Evolutionary conservation across 2,797 vertebrate genomes (phyloP), one percentile per base, ranked within the genome.

Genomic region (Clamator glandarius): DNA sequence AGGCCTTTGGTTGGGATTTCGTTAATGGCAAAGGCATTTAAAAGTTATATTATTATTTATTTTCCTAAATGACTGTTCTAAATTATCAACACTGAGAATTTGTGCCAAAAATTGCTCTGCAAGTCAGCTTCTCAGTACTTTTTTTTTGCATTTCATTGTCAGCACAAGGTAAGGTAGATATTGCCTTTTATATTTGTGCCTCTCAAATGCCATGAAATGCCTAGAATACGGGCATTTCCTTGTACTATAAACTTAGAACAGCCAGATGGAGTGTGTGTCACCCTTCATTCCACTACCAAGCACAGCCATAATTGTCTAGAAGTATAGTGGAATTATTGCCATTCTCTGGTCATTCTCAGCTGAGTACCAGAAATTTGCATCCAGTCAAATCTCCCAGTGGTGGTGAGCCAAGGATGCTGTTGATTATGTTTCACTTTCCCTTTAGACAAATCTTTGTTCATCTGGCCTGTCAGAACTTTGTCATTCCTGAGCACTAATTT

Each of bases 231-330:
- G 61, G 10, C 10, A 44, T 6, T 88, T 64, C 12, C 23, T 69
- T 36, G 48, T 15, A 26, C 31, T 59, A 25, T 50, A 69, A 44
- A 42, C 35, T 24, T 31, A 18, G 6, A 57, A 28, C 15, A 23
- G 7, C 62, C 8, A 39, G 5, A 14, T 6, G 20, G 8, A 64
- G 8, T 1, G 15, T 17, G 6, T 55, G 12, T 51, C 2, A 0
- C 13, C n/a, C 19, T 9, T 59, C 29, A 15, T 13, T 68, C 29
- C 13, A 7, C 13, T 68, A 24, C 11, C 5, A 2, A 21, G 15
- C 26, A 83, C 9, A 68, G 5, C 31, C 6, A 0, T 10, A 36
- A 31, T 6, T 41, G 24, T 57, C 12, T 39, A 44, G 41, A 58
- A n/a, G 57, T 20, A 12, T 11, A 25, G 23, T 17, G 35, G 6